phyloP scores from a whole-genome alignment of 2,888 invertebrate species.

The Desoria tigrina region DNA sequence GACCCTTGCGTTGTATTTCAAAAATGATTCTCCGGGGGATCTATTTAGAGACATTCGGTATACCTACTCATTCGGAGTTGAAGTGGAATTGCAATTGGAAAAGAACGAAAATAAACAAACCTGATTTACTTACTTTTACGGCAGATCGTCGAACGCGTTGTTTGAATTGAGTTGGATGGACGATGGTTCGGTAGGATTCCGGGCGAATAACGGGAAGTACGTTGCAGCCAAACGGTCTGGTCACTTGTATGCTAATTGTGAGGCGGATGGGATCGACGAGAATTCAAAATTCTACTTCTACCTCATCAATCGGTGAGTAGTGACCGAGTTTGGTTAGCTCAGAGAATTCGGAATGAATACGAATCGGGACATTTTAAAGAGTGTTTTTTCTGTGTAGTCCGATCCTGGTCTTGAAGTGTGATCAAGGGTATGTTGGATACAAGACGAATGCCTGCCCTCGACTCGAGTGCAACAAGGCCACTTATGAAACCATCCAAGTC shows the following conservation, averaged over 20 bases:
- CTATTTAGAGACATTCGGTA: too few relatives aligned
- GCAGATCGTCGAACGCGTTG: constrained; percentile 83
- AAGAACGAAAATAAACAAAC: constrained; percentile 47
- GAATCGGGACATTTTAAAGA: too few relatives aligned
- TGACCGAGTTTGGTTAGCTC: too few relatives aligned
- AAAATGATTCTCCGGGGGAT: too few relatives aligned
- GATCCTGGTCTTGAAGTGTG: constrained; percentile 88
- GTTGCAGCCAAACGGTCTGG: constrained; percentile 92
- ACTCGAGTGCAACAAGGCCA: constrained; percentile 92
- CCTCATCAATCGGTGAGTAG: constrained; percentile 79
- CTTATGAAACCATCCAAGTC: constrained; percentile 88
- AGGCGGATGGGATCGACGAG: constrained; percentile 69
- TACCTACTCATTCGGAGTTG: too few relatives aligned
- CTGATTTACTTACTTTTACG: not conserved
- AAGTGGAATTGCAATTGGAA: too few relatives aligned
- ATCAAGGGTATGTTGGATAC: constrained; percentile 93
- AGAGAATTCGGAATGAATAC: not conserved
- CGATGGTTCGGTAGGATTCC: constrained; percentile 86
- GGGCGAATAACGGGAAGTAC: constrained; percentile 92
- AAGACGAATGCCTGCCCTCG: constrained; percentile 75
- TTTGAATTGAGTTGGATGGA: constrained; percentile 91
- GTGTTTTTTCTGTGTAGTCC: constrained; percentile 75
- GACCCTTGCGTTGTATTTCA: too few relatives aligned
- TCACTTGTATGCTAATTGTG: constrained; percentile 85
- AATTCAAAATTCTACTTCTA: constrained; percentile 93